Evolutionary conservation across 1,140 invertebrate species (phyloP).

Genomic region (Lepidurus arcticus): DNA sequence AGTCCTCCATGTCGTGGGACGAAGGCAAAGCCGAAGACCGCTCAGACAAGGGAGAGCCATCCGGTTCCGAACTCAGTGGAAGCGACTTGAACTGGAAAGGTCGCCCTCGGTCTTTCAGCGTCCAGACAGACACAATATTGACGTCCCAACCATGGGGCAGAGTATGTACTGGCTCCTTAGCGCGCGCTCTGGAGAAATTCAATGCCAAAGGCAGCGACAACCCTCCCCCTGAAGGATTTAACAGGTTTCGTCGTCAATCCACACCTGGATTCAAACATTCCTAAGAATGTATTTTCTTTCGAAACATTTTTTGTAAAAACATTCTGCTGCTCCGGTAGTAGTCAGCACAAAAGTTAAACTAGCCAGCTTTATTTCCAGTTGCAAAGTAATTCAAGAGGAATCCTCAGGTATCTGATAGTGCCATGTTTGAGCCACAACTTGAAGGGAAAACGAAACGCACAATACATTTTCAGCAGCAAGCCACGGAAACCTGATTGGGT

Average conservation of each 20-base stretch:
- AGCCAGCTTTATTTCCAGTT: not conserved
- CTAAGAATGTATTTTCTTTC: not conserved
- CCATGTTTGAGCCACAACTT: not conserved
- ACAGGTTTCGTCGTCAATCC: constrained; percentile 28
- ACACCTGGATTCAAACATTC: constrained; percentile 24
- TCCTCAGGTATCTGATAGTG: constrained; percentile 1
- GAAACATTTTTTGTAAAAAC: not conserved
- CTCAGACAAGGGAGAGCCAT: not conserved
- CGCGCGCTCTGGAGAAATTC: constrained; percentile 50
- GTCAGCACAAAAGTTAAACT: constrained; percentile 7
- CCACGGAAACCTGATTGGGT: too few relatives aligned
- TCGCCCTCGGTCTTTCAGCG: constrained; percentile 37
- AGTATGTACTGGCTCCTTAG: constrained; percentile 50
- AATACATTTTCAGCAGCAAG: too few relatives aligned
- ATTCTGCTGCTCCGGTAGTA: not conserved
- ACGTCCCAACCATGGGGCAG: constrained; percentile 43
- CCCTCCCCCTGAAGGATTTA: not conserved
- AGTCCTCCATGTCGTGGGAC: constrained; percentile 36
- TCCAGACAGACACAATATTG: constrained; percentile 36
- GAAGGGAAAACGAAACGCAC: too few relatives aligned
- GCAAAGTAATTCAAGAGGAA: not conserved
- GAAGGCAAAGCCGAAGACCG: constrained; percentile 32
- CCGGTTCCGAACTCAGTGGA: not conserved
- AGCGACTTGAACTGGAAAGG: constrained; percentile 33
- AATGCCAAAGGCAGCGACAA: constrained; percentile 39